Evolutionary conservation across 2,888 invertebrate species (phyloP).

Genomic region (Drosophila quinaria): DNA sequence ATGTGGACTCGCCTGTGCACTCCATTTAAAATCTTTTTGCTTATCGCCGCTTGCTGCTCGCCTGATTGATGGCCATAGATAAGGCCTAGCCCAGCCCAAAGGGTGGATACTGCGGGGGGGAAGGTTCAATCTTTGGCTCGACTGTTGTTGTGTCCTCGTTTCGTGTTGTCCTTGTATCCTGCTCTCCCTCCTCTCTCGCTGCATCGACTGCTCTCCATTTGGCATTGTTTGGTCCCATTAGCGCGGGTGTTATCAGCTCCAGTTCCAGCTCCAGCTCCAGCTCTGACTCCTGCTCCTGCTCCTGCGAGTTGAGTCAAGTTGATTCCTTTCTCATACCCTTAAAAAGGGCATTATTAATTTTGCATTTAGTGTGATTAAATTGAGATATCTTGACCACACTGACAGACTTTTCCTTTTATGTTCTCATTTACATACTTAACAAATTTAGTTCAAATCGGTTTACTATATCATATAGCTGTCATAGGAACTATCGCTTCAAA

Average conservation of each 20-base stretch:
- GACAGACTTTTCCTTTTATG: not conserved
- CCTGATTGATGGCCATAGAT: slow-evolving; percentile 86
- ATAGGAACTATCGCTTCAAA: no score
- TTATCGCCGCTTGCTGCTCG: slow-evolving; percentile 85
- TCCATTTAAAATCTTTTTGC: slow-evolving; percentile 86
- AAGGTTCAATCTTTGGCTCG: slow-evolving; percentile 41
- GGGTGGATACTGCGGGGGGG: slow-evolving; percentile 23
- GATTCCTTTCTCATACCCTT: slow-evolving; percentile 67
- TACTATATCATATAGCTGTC: no score
- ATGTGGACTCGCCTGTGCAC: slow-evolving; percentile 56
- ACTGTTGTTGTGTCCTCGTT: slow-evolving; percentile 68
- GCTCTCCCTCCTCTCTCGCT: slow-evolving; percentile 24
- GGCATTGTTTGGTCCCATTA: slow-evolving; percentile 84
- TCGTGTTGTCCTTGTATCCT: slow-evolving; percentile 47
- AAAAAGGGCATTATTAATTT: not conserved
- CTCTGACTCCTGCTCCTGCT: slow-evolving; percentile 50
- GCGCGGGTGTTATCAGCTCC: slow-evolving; percentile 84
- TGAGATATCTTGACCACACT: not conserved
- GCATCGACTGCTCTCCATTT: slow-evolving; percentile 66
- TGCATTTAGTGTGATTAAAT: not conserved
- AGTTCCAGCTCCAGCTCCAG: slow-evolving; percentile 55
- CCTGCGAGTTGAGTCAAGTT: slow-evolving; percentile 66
- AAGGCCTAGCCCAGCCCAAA: slow-evolving; percentile 77
- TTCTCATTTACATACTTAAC: not conserved
- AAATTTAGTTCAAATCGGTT: no score